Evolutionary conservation across 2,797 vertebrate genomes (phyloP).

Genomic region (Onychomys arenicola): DNA sequence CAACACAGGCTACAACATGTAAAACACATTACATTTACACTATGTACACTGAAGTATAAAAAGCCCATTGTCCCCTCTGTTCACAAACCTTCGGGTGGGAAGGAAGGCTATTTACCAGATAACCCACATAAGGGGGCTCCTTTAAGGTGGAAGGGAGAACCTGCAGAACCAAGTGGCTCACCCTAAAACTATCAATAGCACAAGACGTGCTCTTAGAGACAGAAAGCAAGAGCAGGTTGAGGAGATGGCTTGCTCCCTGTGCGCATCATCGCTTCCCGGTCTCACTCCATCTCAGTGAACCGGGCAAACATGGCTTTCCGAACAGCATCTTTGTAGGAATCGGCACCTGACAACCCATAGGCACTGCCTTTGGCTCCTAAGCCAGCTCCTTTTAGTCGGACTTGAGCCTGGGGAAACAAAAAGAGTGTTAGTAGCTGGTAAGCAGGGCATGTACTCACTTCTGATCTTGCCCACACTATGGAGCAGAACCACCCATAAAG

Average conservation of each 20-base stretch:
- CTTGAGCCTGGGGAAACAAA: constrained; percentile 91
- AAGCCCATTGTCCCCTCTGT: constrained; percentile 78
- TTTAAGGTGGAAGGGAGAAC: constrained; percentile 72
- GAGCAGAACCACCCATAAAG: not conserved
- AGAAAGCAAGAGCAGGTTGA: constrained; percentile 81
- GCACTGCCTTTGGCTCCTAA: constrained; percentile 97
- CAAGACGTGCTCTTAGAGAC: constrained; percentile 80
- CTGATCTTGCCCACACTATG: not conserved
- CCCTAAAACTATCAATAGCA: constrained; percentile 80
- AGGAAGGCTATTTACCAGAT: constrained; percentile 64
- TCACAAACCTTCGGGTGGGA: constrained; percentile 82
- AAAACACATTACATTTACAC: constrained; percentile 83
- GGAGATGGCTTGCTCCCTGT: constrained; percentile 39
- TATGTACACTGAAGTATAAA: constrained; percentile 85
- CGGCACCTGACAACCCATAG: constrained; percentile 94
- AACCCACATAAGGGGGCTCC: constrained; percentile 74
- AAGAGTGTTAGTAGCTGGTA: constrained; percentile 2
- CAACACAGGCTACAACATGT: constrained; percentile 79
- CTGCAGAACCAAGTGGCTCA: constrained; percentile 82
- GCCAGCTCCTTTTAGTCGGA: constrained; percentile 96
- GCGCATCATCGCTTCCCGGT: not conserved
- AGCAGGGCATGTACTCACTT: not conserved
- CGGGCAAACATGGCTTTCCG: constrained; percentile 99
- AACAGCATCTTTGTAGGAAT: constrained; percentile 98
- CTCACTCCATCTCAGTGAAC: constrained; percentile 97